Evolutionary conservation across 2,888 invertebrate genomes (phyloP), one percentile per base, ranked within the genome.

Genomic region (Sinohyriopsis cumingii): DNA sequence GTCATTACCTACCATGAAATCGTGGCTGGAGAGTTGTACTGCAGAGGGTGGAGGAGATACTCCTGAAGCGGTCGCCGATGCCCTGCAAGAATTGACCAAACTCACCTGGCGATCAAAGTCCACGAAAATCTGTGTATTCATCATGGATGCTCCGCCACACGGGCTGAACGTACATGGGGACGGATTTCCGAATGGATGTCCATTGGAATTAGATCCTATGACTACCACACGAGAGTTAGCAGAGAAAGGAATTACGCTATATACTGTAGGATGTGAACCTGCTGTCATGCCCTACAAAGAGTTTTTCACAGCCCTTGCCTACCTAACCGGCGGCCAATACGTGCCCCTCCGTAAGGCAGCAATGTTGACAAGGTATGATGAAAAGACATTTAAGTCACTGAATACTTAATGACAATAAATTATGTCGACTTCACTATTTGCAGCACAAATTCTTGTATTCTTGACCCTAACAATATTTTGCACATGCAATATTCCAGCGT

Each of bases 61-160:
- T 22, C 84, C 86, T 1, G 86, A 86, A 66, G 85, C 84, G 19
- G 85, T 86, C 0, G 82, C 86, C 1, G 85, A 85, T 68, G 86
- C 81, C 12, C 69, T 86, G 5, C 76, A 84, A 68, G 75, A 81
- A 33, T 77, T 82, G 19, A 61, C 81, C 6, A 84, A 83, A 59
- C 77, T 86, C 25, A 68, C 54, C 28, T 87, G 86, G 86, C 63
- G 84, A 24, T 65, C 64, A 4, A 76, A 83, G 3, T 76, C 86
- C 20, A 81, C 84, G 9, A 85, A 84, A 68, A 82, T 86, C 28
- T 80, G 80, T 65, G 79, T 86, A n/a, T 72, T 85, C 25, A 80
- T 86, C 22, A 72, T 83, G 4, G 85, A 86, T 62, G 86, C 86
- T 18, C 86, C 86, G 0, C 86, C 86, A 5, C 86, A 86, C 65